Conservation (phyloP, 2,113 vertebrate genomes). For the Canis aureus region DNA sequence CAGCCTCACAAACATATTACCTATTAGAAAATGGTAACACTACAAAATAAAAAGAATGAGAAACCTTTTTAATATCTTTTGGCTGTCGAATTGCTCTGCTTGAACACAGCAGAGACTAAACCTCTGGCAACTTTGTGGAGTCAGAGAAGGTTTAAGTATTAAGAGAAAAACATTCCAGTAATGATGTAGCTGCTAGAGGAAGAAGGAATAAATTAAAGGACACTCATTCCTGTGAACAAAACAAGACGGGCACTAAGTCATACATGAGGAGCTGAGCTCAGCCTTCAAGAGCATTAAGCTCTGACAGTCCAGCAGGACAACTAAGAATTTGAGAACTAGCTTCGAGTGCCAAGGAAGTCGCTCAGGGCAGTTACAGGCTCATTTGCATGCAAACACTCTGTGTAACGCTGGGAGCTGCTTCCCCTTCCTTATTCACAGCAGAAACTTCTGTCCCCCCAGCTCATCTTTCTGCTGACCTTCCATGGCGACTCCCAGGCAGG, state of each 20-base stretch:
- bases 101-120: background rate
- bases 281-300: background rate
- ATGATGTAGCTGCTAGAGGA: background rate
- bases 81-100: background rate
- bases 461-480: background rate
- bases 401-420: background rate
- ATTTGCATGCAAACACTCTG: background rate
- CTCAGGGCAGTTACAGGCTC: background rate
- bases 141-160: background rate
- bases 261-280: background rate
- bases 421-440: fast-evolving
- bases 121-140: background rate
- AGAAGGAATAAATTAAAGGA: background rate
- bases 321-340: background rate
- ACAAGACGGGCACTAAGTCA: background rate
- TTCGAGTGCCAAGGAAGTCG: background rate
- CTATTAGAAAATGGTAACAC: background rate
- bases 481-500: background rate
- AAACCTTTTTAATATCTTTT: background rate
- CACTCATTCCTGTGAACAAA: background rate
- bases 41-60: background rate
- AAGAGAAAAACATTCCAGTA: background rate
- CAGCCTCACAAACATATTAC: background rate
- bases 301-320: background rate
- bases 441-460: background rate